Evolutionary conservation across 2,113 vertebrate species (phyloP).

Genomic region (Chinchilla lanigera): DNA sequence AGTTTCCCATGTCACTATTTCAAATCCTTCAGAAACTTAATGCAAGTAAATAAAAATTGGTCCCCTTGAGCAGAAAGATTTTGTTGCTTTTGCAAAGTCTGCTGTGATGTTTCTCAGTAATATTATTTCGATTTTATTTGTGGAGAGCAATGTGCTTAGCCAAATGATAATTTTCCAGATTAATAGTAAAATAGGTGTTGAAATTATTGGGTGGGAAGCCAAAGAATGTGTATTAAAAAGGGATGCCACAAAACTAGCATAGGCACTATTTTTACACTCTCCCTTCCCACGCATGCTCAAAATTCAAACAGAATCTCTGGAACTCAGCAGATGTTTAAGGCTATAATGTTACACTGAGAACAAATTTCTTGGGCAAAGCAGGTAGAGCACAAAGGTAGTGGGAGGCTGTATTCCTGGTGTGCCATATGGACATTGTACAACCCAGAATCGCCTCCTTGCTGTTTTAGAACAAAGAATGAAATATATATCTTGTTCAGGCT

Average conservation of each 20-base stretch:
- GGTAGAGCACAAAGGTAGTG: neutral
- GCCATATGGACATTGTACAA: neutral
- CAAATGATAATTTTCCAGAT: neutral
- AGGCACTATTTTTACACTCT: neutral
- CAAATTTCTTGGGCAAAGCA: neutral
- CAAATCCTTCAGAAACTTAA: neutral
- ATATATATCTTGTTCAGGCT: neutral
- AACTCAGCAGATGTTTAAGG: neutral
- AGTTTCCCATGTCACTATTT: neutral
- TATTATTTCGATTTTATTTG: neutral
- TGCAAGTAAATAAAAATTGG: neutral
- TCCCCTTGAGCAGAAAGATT: neutral
- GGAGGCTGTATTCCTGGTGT: neutral
- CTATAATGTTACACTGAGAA: neutral
- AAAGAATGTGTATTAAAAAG: neutral
- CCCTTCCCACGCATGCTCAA: neutral
- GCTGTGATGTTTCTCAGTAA: neutral
- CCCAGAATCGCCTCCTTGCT: neutral
- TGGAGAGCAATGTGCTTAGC: neutral
- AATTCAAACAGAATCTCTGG: conserved; percentile 27
- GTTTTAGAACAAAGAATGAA: neutral
- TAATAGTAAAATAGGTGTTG: neutral
- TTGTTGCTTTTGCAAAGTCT: neutral
- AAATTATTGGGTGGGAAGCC: neutral
- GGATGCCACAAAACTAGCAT: neutral